These are phyloP conservation scores for Anableps anableps DNA, from an alignment of 2,797 vertebrate genomes.

Conservation along the genomic window DNA sequence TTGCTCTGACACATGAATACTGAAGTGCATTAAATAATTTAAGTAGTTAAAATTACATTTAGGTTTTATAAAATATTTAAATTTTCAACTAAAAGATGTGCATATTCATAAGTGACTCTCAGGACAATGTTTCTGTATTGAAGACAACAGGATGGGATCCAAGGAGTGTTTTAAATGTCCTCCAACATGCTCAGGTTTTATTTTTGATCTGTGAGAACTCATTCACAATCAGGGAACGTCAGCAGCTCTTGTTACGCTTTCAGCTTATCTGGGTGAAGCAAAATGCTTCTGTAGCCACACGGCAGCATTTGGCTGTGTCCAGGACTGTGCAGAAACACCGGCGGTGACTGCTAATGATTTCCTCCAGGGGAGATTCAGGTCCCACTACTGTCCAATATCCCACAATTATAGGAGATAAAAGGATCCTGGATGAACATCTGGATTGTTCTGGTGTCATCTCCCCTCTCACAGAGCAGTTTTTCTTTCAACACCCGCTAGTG, in stretches of 20 bases:
- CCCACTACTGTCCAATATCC: background rate
- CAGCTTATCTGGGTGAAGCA: background rate
- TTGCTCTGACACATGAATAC: conserved; percentile 60
- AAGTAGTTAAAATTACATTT: conserved; percentile 45
- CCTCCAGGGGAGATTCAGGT: conserved; percentile 1
- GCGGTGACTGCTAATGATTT: conserved; percentile 1
- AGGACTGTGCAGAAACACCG: background rate
- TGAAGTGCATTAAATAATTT: conserved; percentile 67
- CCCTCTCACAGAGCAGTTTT: background rate
- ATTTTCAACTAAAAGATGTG: conserved; percentile 20
- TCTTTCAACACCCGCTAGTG: background rate
- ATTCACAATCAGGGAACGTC: background rate
- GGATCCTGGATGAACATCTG: background rate
- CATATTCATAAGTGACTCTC: conserved; percentile 13
- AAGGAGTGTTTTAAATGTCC: background rate
- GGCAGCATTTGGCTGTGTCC: background rate
- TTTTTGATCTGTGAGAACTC: background rate
- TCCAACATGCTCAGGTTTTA: background rate
- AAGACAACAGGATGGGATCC: background rate
- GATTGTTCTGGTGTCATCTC: background rate
- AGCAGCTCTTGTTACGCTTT: conserved; percentile 3
- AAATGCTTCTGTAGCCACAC: background rate
- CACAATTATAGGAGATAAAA: background rate
- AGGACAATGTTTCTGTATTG: background rate
- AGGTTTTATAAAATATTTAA: conserved; percentile 54